Evolutionary conservation across 2,797 vertebrate genomes (phyloP), one percentile per base, ranked within the genome.

Genomic region (Tapera naevia): DNA sequence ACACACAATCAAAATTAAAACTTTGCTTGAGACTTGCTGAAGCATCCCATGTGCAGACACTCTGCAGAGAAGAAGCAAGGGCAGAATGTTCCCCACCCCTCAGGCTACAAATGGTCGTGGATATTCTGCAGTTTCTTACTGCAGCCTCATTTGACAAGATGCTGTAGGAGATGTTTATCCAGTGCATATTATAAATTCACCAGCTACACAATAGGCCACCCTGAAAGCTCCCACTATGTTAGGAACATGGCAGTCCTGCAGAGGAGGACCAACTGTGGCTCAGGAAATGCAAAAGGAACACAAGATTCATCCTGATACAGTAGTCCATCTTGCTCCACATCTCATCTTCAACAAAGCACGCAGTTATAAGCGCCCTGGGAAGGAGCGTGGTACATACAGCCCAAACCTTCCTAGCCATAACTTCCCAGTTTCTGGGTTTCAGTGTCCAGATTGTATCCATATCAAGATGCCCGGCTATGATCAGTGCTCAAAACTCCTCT

Each of bases 151-250:
- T 66, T 93, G 88, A 95, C 76, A 91, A 90, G 74, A 95, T 80
- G 45, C 89, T 93, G 66, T 32, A 84, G 66, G 76, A 91, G 73
- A 85, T 82, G 43, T 89, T 95, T 94, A 93, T 81, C 72, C 92
- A 93, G 66, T 46, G 95, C 86, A 88, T 90, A 88, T 80, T 94
- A 73, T 39, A 64, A 95, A 94, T 93, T 85, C 93, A 91, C 67
- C 61, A 94, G 56, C 88, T 58, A 96, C 89, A 95, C 86, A 95
- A 94, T 80, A 87, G 95, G 86, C 91, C 91, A 94, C 83, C 94
- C 89, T 91, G 86, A 61, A 90, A 95, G 91, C 35, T 94, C 78
- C 85, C n/a, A 7, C 85, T 90, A 69, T 3, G 56, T 60, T 67
- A 90, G 56, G 24, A 91, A 82, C 39, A 93, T 73, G 80, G 51